Evolutionary conservation across 1,140 invertebrate species (phyloP).

Genomic region (Heterodera schachtii): DNA sequence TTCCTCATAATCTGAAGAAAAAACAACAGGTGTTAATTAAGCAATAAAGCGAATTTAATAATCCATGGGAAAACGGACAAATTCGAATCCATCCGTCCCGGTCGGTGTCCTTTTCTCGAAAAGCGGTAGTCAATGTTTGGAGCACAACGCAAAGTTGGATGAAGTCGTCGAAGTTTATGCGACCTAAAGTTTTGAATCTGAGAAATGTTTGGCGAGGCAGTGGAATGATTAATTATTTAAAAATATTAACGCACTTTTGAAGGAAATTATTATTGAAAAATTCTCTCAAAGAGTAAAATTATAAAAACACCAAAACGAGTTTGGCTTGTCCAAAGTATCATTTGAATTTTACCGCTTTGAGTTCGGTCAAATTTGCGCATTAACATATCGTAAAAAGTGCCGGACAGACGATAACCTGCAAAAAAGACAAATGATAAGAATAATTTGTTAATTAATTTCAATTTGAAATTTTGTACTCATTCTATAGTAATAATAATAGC

Average conservation of each 20-base stretch:
- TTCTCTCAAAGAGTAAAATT: too few species aligned
- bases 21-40: not conserved
- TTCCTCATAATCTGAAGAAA: slow-evolving; percentile 86
- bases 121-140: slow-evolving; percentile 62
- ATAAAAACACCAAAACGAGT: too few species aligned
- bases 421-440: not conserved
- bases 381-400: slow-evolving; percentile 79
- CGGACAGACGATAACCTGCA: slow-evolving; percentile 76
- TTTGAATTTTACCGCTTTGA: slow-evolving; percentile 73
- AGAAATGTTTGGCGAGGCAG: too few species aligned
- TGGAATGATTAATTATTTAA: too few species aligned
- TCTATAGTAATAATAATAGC: too few species aligned
- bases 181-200: not conserved
- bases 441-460: slow-evolving; percentile 14
- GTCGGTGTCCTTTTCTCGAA: slow-evolving; percentile 74
- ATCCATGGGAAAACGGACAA: not conserved
- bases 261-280: too few species aligned
- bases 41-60: not conserved
- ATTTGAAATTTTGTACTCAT: too few species aligned
- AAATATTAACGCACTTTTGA: too few species aligned
- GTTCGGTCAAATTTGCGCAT: slow-evolving; percentile 90
- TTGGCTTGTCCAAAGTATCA: too few species aligned
- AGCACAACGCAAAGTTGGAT: slow-evolving; percentile 74
- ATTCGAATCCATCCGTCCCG: slow-evolving; percentile 86
- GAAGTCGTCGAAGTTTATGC: slow-evolving; percentile 88